Base-by-base conservation (phyloP, 2,113 vertebrate genomes). In the Jacana jacana region DNA sequence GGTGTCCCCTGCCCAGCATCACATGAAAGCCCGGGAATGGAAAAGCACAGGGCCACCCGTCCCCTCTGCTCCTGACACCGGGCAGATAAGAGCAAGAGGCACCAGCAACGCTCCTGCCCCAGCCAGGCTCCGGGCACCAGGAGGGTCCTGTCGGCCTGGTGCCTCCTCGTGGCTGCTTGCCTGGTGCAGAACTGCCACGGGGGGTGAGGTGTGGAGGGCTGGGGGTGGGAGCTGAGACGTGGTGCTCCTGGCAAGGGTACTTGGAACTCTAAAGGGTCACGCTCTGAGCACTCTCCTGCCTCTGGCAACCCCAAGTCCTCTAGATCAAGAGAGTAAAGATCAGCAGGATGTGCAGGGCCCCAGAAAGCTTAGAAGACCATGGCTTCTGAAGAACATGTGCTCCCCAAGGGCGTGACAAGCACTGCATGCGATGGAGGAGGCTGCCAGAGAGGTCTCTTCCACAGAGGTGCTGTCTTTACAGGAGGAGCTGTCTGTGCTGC, bases 401-500 rank as follows among this genome's bases (percentile, higher is more conserved):
- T 73, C 44, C 39, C 22, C 1, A 4, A 2, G 28, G 17, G 31
- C 16, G 27, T 37, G 30, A 11, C 35, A 49, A 28, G 44, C 69
- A 28, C 48, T 51, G 60, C 61, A 42, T 78, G 22, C 1, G 1
- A 39, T 35, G 40, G 19, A 28, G 30, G 35, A 52, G 58, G 64
- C 33, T 44, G 51, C 42, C 27, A 20, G 17, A 42, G 44, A 40
- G 40, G 35, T 37, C 33, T 28, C 22, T 60, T 57, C 35, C 52
- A 27, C 22, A 35, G 27, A 55, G 27, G 31, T 57, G 58, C 28
- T 85, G 57, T 72, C 69, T 68, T 92, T 65, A 5, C 82, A 99
- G 99, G 98, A 99, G 97, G 98, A 99, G 75, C 98, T 98, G 30
- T 98, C 98, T 6, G 95, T 94, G 58, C 93, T 98, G 86, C 95